Base-by-base conservation (phyloP, 2,797 vertebrate genomes). In the Enteromius thamalakanensis region DNA sequence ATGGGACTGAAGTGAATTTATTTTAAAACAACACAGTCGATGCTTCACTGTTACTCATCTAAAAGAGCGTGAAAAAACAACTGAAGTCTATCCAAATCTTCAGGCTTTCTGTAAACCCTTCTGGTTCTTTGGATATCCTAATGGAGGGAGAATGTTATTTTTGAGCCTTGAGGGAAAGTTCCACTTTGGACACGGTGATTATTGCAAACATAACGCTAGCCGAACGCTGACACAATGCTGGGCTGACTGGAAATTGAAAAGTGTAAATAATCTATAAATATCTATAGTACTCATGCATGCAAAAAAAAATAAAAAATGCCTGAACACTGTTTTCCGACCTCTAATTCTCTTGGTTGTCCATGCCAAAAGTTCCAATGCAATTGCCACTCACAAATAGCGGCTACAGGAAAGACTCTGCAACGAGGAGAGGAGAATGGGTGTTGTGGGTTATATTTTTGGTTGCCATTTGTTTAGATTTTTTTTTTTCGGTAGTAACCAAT, bases 161-260 rank as follows among this genome's bases (percentile, higher is more conserved):
- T 76, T 87, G 87, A 65, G 15, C 14, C 58, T 81, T 14, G 29
- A 76, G 60, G 93, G 93, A 95, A 94, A 94, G 91, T 95, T 95
- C 93, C 93, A 93, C 86, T 58, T 85, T 82, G 92, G 89, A 89
- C 49, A 45, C 70, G 72, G 23, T 72, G 47, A 70, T 26, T 12
- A 55, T 23, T 29, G 77, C 88, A 90, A 93, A 88, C 90, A 89
- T 88, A 88, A 91, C 79, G 21, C 26, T 88, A 83, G 84, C 85
- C 62, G 87, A 89, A 91, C 82, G 19, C 37, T 88, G 84, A 84
- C 86, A 78, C 45, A 55, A 76, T 84, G 23, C n/a, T n/a, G 40
- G 45, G 71, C 70, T 80, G 88, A 91, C 90, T 88, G 89, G 88
- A 94, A 95, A 93, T 79, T 87, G 7, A 68, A 86, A 78, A 42